phyloP scores from a whole-genome alignment of 92 coral and sea anemone species.

The Scolanthus callimorphus region DNA sequence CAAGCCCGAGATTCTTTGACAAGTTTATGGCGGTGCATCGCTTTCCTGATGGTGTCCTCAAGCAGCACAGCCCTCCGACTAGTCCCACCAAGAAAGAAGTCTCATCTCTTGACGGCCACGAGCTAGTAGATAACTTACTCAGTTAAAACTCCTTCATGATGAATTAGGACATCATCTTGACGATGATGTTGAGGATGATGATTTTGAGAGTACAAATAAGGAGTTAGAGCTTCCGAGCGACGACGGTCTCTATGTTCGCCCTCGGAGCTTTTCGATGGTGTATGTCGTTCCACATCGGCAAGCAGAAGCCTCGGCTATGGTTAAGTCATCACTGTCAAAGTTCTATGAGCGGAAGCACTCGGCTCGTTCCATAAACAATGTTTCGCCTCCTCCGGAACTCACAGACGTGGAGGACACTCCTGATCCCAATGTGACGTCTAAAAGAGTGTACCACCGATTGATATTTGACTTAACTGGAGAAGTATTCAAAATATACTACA shows the following conservation, averaged over 20 bases:
- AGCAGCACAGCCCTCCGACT: conserved; percentile 71
- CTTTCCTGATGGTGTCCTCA: conserved; percentile 61
- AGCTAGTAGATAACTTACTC: conserved; percentile 54
- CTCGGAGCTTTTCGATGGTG: conserved; percentile 72
- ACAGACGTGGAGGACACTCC: conserved; percentile 41
- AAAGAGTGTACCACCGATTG: conserved; percentile 72
- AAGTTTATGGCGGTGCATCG: conserved; percentile 59
- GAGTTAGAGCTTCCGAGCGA: conserved; percentile 51
- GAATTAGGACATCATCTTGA: conserved; percentile 43
- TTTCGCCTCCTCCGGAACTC: conserved; percentile 66
- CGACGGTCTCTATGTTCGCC: conserved; percentile 49
- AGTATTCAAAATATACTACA: conserved; percentile 66
- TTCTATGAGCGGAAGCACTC: conserved; percentile 55
- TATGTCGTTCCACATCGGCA: conserved; percentile 80
- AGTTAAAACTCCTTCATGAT: conserved; percentile 56
- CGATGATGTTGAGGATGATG: conserved; percentile 53
- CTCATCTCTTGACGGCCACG: conserved; percentile 52
- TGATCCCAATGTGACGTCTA: conserved; percentile 67
- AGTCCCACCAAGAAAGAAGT: conserved; percentile 68
- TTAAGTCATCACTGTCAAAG: conserved; percentile 47
- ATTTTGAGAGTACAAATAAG: conserved; percentile 33
- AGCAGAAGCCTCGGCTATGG: conserved; percentile 66
- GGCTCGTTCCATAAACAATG: conserved; percentile 53
- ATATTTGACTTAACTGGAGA: conserved; percentile 86
- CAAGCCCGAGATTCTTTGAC: conserved; percentile 24